A percentile compares a stretch with the other conserved stretches of the same genome.
Evolutionary conservation across 2,797 vertebrate species (phyloP).

Genomic region (Erpetoichthys calabaricus): DNA sequence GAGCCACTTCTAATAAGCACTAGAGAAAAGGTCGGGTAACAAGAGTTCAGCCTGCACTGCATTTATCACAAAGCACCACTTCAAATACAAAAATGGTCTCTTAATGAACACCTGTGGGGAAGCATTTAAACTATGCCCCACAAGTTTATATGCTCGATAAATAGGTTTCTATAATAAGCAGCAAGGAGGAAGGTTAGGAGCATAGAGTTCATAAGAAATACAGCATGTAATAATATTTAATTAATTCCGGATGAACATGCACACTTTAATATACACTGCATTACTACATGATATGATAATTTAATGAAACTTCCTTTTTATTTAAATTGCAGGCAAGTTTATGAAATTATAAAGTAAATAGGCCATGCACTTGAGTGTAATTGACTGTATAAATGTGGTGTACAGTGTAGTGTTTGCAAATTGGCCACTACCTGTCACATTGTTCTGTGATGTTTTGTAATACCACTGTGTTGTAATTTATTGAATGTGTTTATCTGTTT

Average conservation of each 20-base stretch:
- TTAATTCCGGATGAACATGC: constrained; percentile 69
- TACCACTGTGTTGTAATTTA: background rate
- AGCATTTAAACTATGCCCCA: constrained; percentile 58
- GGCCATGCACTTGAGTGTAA: constrained; percentile 63
- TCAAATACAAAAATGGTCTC: constrained; percentile 53
- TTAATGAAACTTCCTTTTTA: constrained; percentile 63
- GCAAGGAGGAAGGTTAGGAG: constrained; percentile 49
- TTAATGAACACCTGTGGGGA: constrained; percentile 57
- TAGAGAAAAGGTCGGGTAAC: background rate
- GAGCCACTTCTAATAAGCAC: background rate
- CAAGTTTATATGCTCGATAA: constrained; percentile 60
- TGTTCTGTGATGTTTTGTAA: constrained; percentile 8
- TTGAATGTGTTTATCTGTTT: too few relatives aligned
- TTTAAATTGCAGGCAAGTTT: constrained; percentile 71
- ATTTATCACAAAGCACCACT: constrained; percentile 62
- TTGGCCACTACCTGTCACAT: constrained; percentile 56
- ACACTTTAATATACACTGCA: constrained; percentile 64
- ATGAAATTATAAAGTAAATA: constrained; percentile 71
- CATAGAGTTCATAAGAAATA: constrained; percentile 61
- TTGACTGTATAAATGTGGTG: constrained; percentile 67
- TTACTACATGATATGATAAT: constrained; percentile 65
- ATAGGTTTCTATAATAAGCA: constrained; percentile 53
- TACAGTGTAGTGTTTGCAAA: constrained; percentile 59
- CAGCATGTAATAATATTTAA: constrained; percentile 63
- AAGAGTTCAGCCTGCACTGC: constrained; percentile 12